Conservation (phyloP, 2,888 invertebrate species). For the Calameuta pallipes region DNA sequence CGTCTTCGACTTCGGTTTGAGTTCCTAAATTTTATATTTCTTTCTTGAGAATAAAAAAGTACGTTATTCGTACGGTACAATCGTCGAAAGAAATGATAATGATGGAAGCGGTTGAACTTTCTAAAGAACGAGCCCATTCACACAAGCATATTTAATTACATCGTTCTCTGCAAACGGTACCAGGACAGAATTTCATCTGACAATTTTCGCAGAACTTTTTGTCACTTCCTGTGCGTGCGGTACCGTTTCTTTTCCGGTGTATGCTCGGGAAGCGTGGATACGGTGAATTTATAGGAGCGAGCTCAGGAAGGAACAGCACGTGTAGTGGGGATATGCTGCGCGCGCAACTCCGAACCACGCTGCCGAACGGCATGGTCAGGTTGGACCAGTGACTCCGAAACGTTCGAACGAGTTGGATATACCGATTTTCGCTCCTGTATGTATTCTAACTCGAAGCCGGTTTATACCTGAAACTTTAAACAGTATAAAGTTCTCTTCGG, state of each 20-base stretch:
- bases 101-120: neutral
- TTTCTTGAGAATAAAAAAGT: neutral
- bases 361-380: constrained; percentile 31
- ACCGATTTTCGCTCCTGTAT: neutral
- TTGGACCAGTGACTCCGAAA: constrained; percentile 54
- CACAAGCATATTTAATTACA: neutral
- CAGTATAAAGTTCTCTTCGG: neutral
- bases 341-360: constrained; percentile 56
- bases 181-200: neutral
- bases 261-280: constrained; percentile 7
- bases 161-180: neutral
- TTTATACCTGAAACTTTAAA: neutral
- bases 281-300: neutral
- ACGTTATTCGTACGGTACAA: neutral
- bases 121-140: neutral
- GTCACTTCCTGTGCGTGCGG: constrained; percentile 12
- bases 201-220: neutral
- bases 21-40: neutral
- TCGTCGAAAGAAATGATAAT: neutral
- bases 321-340: constrained; percentile 37
- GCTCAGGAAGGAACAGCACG: neutral
- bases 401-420: constrained; percentile 35
- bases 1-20: neutral
- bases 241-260: constrained; percentile 44
- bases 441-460: neutral